A percentile compares a stretch with the other conserved stretches of the same genome.
Evolutionary conservation across 2,113 vertebrate genomes (phyloP).

Genomic region (Brienomyrus longianalis): DNA sequence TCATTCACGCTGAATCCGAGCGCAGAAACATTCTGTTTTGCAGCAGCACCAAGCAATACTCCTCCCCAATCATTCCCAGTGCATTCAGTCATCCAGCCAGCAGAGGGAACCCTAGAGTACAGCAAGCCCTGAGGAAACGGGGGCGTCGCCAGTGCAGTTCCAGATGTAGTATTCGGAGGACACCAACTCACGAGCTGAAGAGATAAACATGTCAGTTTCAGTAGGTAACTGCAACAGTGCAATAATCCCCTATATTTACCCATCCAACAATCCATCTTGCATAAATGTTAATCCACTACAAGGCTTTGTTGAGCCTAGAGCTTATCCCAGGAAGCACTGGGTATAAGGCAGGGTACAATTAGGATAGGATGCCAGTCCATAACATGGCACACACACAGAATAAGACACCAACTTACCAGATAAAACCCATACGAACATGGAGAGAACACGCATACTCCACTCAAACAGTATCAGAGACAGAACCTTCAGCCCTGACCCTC

Average conservation of each 20-base stretch:
- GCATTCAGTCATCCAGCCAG: constrained; percentile 15
- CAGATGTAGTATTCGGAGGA: constrained; percentile 89
- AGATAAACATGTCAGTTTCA: neutral
- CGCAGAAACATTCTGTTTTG: neutral
- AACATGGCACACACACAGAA: neutral
- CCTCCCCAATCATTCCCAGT: neutral
- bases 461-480: neutral
- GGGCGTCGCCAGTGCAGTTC: constrained; percentile 84
- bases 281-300: neutral
- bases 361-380: neutral
- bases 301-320: neutral
- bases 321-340: neutral
- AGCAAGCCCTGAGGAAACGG: constrained; percentile 58
- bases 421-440: neutral
- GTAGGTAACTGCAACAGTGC: neutral
- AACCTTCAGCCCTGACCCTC: neutral
- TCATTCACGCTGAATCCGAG: neutral
- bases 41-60: neutral
- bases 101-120: constrained; percentile 49
- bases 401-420: neutral
- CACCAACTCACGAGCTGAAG: constrained; percentile 75
- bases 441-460: neutral
- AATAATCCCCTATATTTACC: neutral
- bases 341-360: neutral
- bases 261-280: neutral